Conservation (phyloP, 2,888 invertebrate genomes). For the Crocallis elinguaria region DNA sequence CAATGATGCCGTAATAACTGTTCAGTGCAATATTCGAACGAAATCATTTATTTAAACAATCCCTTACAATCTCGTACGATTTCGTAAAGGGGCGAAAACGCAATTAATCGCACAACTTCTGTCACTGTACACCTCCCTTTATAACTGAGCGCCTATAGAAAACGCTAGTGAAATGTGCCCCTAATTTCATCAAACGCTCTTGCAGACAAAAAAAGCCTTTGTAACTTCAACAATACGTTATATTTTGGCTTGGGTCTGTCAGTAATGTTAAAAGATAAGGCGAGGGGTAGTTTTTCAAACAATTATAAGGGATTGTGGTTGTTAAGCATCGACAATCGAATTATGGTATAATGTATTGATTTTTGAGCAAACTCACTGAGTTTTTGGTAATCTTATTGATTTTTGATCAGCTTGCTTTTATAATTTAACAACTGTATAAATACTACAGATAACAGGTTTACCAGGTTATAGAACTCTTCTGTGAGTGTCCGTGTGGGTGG, state of each 20-base stretch:
- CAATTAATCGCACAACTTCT: conserved; percentile 78
- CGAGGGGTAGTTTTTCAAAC: conserved; percentile 73
- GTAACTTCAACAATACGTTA: not conserved
- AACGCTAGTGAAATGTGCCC: conserved; percentile 23
- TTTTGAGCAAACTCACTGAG: conserved; percentile 28
- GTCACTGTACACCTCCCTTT: conserved; percentile 56
- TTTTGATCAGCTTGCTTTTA: not conserved
- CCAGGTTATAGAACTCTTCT: too few species aligned
- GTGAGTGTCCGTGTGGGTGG: too few species aligned
- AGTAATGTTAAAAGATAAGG: conserved; percentile 42
- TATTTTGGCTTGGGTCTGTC: not conserved
- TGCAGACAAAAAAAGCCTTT: not conserved
- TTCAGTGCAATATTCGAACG: conserved; percentile 47
- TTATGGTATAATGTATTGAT: conserved; percentile 60
- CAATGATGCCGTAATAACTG: conserved; percentile 9
- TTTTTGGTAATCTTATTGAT: conserved; percentile 4
- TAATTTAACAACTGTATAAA: too few species aligned
- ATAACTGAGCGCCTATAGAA: conserved; percentile 23
- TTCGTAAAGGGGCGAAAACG: conserved; percentile 69
- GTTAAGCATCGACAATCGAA: conserved; percentile 65
- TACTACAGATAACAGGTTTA: too few species aligned
- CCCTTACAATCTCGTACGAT: conserved; percentile 48
- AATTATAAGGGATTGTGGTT: conserved; percentile 74
- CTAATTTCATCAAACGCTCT: conserved; percentile 26
- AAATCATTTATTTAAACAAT: conserved; percentile 61